Evolutionary conservation across 2,113 vertebrate species (phyloP).

Genomic region (Poecilia latipinna): DNA sequence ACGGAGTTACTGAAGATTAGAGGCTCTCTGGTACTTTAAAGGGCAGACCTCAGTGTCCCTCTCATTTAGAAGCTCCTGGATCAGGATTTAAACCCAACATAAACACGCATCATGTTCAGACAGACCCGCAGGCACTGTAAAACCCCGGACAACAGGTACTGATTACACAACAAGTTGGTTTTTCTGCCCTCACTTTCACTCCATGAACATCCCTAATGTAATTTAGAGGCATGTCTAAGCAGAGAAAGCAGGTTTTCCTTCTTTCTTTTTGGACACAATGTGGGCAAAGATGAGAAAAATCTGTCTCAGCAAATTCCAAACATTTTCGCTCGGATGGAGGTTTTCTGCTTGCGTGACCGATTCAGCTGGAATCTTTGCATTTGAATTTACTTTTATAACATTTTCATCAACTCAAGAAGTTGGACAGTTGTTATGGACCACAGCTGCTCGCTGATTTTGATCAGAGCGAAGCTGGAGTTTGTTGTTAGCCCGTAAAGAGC

Average conservation of each 20-base stretch:
- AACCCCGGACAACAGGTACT: constrained; percentile 25
- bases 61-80: constrained; percentile 31
- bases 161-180: constrained; percentile 20
- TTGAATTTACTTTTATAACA: neutral
- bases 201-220: constrained; percentile 7
- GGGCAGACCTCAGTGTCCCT: neutral
- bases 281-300: constrained; percentile 32
- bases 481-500: too few species aligned
- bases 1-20: constrained; percentile 17
- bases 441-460: too few species aligned
- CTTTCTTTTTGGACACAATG: neutral
- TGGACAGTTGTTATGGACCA: too few species aligned
- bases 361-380: constrained; percentile 17
- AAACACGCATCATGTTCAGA: constrained; percentile 37
- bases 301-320: constrained; percentile 21
- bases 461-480: too few species aligned
- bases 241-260: neutral
- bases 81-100: constrained; percentile 30
- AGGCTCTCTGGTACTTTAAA: constrained; percentile 4
- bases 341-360: too few species aligned
- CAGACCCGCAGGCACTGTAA: constrained; percentile 18
- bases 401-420: too few species aligned
- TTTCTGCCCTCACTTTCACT: constrained; percentile 10
- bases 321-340: constrained; percentile 12
- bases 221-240: neutral